A percentile compares a stretch with the other conserved stretches of the same genome.
Conservation (phyloP, 2,113 vertebrate species). For the Pandion haliaetus region DNA sequence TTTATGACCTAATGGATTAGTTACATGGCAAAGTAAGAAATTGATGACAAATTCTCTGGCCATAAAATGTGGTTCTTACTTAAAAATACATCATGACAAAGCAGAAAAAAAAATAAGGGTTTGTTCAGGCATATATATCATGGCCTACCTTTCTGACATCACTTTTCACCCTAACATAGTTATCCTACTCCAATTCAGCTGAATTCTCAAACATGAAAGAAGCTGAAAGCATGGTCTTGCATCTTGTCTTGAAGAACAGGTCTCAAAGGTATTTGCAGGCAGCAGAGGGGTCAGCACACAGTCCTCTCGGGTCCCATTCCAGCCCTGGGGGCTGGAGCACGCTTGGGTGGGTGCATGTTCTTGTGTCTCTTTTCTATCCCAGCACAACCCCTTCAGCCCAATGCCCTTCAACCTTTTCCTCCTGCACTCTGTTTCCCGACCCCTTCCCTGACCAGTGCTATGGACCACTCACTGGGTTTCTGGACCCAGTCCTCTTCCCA, state of each 20-base stretch:
- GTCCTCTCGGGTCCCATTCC: neutral
- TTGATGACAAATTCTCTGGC: neutral
- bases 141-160: neutral
- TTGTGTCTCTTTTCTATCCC: neutral
- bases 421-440: neutral
- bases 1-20: neutral
- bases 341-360: fast-evolving
- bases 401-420: neutral
- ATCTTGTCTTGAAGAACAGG: neutral
- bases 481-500: neutral
- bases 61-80: neutral
- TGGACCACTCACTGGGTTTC: fast-evolving
- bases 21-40: neutral
- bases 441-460: neutral
- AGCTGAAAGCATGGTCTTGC: neutral
- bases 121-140: neutral
- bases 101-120: neutral
- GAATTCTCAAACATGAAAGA: neutral
- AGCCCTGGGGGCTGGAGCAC: neutral
- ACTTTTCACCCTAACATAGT: neutral
- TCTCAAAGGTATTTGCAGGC: neutral
- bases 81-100: neutral
- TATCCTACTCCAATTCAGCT: neutral
- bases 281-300: neutral
- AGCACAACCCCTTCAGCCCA: neutral